phyloP scores from a whole-genome alignment of 2,113 vertebrate genomes.

The Pycnonotus jocosus region DNA sequence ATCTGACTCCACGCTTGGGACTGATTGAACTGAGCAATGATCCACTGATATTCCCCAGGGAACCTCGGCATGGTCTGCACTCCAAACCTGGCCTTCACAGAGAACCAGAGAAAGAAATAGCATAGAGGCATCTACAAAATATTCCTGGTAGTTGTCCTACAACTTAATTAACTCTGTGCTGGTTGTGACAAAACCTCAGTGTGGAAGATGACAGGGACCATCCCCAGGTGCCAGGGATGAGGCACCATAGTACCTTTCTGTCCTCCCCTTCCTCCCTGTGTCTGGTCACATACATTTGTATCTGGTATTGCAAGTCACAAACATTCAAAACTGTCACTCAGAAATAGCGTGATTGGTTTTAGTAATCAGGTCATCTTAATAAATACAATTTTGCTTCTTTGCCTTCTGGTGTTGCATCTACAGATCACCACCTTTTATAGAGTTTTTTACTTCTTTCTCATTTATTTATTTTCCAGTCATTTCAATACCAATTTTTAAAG shows the following conservation, averaged over 20 bases:
- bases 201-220: background rate
- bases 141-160: background rate
- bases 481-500: background rate
- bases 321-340: background rate
- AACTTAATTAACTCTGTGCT: background rate
- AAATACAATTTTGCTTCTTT: background rate
- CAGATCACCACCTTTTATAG: background rate
- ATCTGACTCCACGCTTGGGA: background rate
- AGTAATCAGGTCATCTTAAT: background rate
- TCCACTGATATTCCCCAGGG: background rate
- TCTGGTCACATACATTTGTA: background rate
- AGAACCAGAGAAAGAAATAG: background rate
- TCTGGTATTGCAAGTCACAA: background rate
- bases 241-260: background rate
- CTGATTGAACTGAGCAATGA: background rate
- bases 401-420: background rate
- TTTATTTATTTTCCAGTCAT: background rate
- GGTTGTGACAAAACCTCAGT: background rate
- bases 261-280: background rate
- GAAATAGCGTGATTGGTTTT: accelerated
- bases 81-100: background rate
- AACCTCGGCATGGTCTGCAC: background rate
- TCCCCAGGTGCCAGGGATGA: background rate
- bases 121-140: background rate
- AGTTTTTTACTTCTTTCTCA: background rate